These are phyloP conservation scores for Apamea monoglypha DNA, from an alignment of 2,888 invertebrate genomes.

Conservation along the genomic window DNA sequence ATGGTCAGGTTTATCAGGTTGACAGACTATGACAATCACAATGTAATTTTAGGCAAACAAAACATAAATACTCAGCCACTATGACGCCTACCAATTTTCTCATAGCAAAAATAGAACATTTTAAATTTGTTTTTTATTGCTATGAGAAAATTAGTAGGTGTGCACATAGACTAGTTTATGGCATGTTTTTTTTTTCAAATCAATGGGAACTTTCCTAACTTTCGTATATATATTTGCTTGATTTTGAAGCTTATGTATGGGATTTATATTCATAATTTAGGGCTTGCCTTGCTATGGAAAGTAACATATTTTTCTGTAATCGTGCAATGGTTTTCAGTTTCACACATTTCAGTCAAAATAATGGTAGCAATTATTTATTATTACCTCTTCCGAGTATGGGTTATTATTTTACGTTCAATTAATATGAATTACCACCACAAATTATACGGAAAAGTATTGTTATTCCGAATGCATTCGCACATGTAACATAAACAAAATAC, in stretches of 20 bases:
- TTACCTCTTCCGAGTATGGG: constrained; percentile 3
- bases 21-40: background rate
- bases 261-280: background rate
- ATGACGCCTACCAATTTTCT: constrained; percentile 38
- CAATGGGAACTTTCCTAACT: background rate
- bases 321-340: background rate
- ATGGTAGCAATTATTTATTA: constrained; percentile 29
- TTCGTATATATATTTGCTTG: background rate
- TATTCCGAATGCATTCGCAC: constrained; percentile 19
- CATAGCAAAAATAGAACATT: constrained; percentile 18
- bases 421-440: constrained; percentile 23
- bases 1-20: background rate
- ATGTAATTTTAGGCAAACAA: background rate
- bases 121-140: background rate
- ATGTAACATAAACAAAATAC: background rate
- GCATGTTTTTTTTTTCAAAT: background rate
- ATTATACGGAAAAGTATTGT: background rate
- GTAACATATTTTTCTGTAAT: background rate
- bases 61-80: background rate
- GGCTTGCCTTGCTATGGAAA: background rate
- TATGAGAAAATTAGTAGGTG: constrained; percentile 19
- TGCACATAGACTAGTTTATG: background rate
- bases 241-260: background rate
- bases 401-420: constrained; percentile 19
- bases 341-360: constrained; percentile 9